Percentiles rank a stretch among this genome's conserved stretches.
Evolutionary conservation across 2,113 vertebrate species (phyloP).

Genomic region (Callipepla squamata): DNA sequence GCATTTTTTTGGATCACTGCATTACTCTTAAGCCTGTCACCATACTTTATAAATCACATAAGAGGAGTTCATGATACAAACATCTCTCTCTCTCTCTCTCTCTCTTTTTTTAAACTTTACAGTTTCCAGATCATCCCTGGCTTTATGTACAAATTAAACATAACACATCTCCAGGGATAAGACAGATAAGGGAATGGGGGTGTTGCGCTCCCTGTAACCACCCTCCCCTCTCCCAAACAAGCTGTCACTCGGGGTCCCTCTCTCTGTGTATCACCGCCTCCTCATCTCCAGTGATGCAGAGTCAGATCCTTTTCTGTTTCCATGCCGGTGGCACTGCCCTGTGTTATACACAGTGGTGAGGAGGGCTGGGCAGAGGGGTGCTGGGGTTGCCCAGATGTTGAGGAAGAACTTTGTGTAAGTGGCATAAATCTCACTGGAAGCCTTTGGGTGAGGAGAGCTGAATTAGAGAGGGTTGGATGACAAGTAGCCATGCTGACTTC

Average conservation of each 20-base stretch:
- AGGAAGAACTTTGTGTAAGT: background rate
- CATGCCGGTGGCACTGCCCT: background rate
- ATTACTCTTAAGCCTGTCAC: conserved; percentile 14
- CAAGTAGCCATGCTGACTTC: rapidly evolving
- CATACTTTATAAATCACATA: background rate
- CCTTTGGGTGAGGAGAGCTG: background rate
- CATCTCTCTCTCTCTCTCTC: background rate
- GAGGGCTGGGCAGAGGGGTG: background rate
- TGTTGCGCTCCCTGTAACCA: background rate
- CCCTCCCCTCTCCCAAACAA: background rate
- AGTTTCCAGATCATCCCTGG: background rate
- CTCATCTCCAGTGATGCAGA: background rate
- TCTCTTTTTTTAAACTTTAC: background rate
- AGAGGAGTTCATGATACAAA: background rate
- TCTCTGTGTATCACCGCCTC: background rate
- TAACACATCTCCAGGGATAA: background rate
- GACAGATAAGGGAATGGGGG: background rate
- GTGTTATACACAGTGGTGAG: background rate
- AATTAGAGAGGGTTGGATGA: rapidly evolving
- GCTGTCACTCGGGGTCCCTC: background rate
- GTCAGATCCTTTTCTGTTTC: background rate
- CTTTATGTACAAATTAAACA: background rate
- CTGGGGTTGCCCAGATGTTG: background rate
- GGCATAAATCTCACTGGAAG: background rate
- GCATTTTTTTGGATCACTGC: background rate